phyloP scores from a whole-genome alignment of 2,888 invertebrate genomes.

The Icerya purchasi region DNA sequence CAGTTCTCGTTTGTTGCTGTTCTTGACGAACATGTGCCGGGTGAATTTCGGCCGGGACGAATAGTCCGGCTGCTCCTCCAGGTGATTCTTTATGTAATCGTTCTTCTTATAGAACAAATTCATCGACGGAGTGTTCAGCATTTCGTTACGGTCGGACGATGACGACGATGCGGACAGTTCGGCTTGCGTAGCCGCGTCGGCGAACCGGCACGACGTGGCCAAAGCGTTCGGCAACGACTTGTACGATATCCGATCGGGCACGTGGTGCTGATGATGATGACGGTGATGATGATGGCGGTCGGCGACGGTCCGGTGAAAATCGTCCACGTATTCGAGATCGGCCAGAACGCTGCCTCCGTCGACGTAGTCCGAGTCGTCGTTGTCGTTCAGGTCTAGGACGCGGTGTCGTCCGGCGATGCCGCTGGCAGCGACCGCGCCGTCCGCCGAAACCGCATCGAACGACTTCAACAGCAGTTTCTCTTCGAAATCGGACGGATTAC shows the following conservation, averaged over 20 bases:
- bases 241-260: too few species aligned
- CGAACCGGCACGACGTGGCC: background rate
- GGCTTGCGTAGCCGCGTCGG: slow-evolving; percentile 1
- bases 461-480: slow-evolving; percentile 3
- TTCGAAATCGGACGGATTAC: slow-evolving; percentile 25
- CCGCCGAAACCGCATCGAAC: slow-evolving; percentile 6
- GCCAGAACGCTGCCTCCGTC: slow-evolving; percentile 8
- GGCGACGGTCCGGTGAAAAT: background rate
- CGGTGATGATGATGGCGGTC: too few species aligned
- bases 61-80: background rate
- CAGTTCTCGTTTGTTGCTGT: background rate
- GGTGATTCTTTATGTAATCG: slow-evolving; percentile 12
- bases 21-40: slow-evolving; percentile 19
- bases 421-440: slow-evolving; percentile 8
- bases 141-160: slow-evolving; percentile 2
- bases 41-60: slow-evolving; percentile 16
- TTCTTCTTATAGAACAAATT: slow-evolving; percentile 16
- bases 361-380: slow-evolving; percentile 12
- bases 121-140: slow-evolving; percentile 15
- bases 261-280: too few species aligned
- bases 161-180: slow-evolving; percentile 9
- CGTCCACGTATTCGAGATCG: background rate
- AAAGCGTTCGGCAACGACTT: slow-evolving; percentile 3
- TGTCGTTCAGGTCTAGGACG: slow-evolving; percentile 6
- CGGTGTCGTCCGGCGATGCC: too few species aligned